Evolutionary conservation across 1,140 invertebrate species (phyloP), one percentile per base, ranked within the genome.

Genomic region (Diprion similis): DNA sequence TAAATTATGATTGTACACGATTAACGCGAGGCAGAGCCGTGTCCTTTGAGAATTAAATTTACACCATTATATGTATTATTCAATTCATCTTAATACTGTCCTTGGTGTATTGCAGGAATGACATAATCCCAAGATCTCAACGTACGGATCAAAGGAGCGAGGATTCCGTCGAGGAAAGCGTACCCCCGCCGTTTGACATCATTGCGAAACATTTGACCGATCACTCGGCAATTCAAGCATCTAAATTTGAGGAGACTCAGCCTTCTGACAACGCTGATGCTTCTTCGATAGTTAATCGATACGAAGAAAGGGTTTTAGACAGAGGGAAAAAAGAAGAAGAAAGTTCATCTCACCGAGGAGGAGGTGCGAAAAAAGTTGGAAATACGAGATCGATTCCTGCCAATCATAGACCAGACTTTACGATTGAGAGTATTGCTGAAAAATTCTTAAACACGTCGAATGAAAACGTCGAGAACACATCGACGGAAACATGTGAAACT

Each of bases 161-260:
- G 73, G 9, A 82, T 10, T 78, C 80, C 48, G 73, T 79, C 10
- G 69, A 84, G 11, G 82, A 83, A 51, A 76, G 82, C 9, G 78
- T 81, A 66, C 73, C 81, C 4, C 51, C 51, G 4, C 85, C 85
- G 0, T 82, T 87, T 4, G 79, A 85, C 11, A 77, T 76, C 15
- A 81, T 87, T 10, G 74, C 84, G 0, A 85, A 87, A 67, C 81
- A 86, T n/a, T 46, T 86, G 13, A 76, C 74, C 1, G 82, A 83
- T 79, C 81, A 84, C 68, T 81, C 81, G 1, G 72, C 77, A 0
- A 77, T 83, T 13, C 80, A 85, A 46, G 75, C 80, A 8, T 76
- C 80, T 0, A 84, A 82, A 51, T 70, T 71, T 10, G 15, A 46
- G 9, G 69, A 70, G 15, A 17, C 10, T 48, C 18, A 70, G n/a